Evolutionary conservation across 2,888 invertebrate species (phyloP).

Genomic region (Philonicus albiceps): DNA sequence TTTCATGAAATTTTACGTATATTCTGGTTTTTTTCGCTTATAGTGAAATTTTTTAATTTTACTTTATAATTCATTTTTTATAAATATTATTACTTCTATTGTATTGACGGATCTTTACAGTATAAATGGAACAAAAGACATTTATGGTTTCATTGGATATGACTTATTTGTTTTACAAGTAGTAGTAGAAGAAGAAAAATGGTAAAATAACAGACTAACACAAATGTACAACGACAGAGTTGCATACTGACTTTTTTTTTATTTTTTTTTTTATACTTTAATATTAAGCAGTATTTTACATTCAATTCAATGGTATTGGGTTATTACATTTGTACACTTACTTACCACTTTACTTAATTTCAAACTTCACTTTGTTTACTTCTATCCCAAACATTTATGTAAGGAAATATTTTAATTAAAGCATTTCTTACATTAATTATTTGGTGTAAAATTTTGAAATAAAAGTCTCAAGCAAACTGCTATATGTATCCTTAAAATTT

Average conservation of each 20-base stretch:
- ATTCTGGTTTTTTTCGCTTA: conserved; percentile 28
- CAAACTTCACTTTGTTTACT: neutral
- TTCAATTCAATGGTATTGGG: neutral
- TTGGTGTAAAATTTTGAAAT: conserved; percentile 30
- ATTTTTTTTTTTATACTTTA: neutral
- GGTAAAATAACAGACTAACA: neutral
- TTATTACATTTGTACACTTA: conserved; percentile 8
- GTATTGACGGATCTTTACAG: neutral
- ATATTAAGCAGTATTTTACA: neutral
- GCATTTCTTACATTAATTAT: conserved; percentile 32
- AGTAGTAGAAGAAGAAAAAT: neutral
- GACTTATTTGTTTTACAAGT: conserved; percentile 9
- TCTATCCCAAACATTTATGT: neutral
- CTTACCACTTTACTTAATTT: neutral
- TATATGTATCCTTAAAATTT: neutral
- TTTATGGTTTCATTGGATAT: neutral
- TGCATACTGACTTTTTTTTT: neutral
- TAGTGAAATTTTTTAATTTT: neutral
- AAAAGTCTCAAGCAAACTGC: neutral
- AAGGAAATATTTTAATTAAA: conserved; percentile 22
- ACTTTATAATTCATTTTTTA: neutral
- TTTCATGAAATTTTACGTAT: conserved; percentile 17
- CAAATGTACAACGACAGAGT: neutral
- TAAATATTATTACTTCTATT: neutral
- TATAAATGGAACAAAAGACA: neutral